phyloP scores from a whole-genome alignment of 2,888 invertebrate species.

The Hymenopus coronatus region DNA sequence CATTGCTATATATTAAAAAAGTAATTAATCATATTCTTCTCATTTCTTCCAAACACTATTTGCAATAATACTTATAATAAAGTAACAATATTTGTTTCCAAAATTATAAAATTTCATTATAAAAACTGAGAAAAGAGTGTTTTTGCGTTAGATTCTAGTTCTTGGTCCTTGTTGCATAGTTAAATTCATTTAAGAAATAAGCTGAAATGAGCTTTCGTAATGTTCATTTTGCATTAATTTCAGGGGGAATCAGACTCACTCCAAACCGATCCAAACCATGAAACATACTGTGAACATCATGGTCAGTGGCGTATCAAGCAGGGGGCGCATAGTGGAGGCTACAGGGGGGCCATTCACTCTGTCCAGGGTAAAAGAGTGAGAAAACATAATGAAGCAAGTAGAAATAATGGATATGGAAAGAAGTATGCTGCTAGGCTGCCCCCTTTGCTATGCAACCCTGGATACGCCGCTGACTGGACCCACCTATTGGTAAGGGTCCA shows the following conservation, averaged over 20 bases:
- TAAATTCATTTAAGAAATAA: not conserved
- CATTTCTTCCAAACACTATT: not conserved
- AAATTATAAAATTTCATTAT: not conserved
- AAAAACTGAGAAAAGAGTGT: not conserved
- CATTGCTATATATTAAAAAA: not conserved
- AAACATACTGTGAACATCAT: slow-evolving; percentile 42
- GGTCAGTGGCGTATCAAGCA: slow-evolving; percentile 53
- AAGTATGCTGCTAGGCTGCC: slow-evolving; percentile 45
- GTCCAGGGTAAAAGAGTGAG: slow-evolving; percentile 34
- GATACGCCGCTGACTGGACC: slow-evolving; percentile 69
- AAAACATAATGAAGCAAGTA: slow-evolving; percentile 31
- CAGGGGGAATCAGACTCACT: slow-evolving; percentile 45
- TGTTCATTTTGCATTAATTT: slow-evolving; percentile 48
- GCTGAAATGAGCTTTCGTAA: not conserved
- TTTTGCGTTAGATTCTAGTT: not conserved
- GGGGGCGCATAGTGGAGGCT: slow-evolving; percentile 31
- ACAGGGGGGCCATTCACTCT: not conserved
- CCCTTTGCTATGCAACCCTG: slow-evolving; percentile 62
- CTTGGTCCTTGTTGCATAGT: not conserved
- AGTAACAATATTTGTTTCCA: not conserved
- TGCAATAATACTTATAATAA: not conserved
- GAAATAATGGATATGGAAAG: slow-evolving; percentile 30
- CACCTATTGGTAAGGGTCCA: slow-evolving; percentile 61
- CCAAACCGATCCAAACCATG: slow-evolving; percentile 35
- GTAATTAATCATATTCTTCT: not conserved